Evolutionary conservation across 2,888 invertebrate species (phyloP).

Genomic region (Caenorhabditis virilis): DNA sequence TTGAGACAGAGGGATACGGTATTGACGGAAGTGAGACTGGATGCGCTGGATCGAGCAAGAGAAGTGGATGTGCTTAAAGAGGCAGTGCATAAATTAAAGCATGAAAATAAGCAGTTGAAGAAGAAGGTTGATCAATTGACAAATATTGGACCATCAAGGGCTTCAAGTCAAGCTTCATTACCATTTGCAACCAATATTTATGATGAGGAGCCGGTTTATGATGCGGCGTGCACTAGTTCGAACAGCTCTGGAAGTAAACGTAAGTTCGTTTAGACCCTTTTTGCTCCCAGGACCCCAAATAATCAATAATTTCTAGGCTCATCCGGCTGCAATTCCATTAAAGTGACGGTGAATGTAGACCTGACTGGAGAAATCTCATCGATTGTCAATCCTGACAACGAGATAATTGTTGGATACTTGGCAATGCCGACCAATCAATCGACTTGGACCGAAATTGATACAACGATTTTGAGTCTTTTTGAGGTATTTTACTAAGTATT

Average conservation of each 20-base stretch:
- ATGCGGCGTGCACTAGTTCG: constrained; percentile 46
- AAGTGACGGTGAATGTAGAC: constrained; percentile 57
- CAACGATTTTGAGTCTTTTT: constrained; percentile 51
- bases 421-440: constrained; percentile 44
- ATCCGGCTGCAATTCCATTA: constrained; percentile 50
- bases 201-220: constrained; percentile 59
- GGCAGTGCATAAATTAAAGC: constrained; percentile 95
- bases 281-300: constrained; percentile 5
- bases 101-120: constrained; percentile 93
- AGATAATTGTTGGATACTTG: constrained; percentile 62
- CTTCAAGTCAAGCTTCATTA: constrained; percentile 63
- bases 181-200: constrained; percentile 37
- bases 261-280: too few relatives aligned
- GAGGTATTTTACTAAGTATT: too few relatives aligned
- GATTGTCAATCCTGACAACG: constrained; percentile 52
- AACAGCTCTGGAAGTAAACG: constrained; percentile 22
- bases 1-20: constrained; percentile 93
- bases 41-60: constrained; percentile 93
- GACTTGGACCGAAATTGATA: constrained; percentile 60
- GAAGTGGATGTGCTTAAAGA: constrained; percentile 94
- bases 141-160: constrained; percentile 42
- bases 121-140: constrained; percentile 84
- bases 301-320: constrained; percentile 17
- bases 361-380: constrained; percentile 49
- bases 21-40: constrained; percentile 85